Evolutionary conservation across 2,888 invertebrate genomes (phyloP).

Genomic region (Agrochola litura): DNA sequence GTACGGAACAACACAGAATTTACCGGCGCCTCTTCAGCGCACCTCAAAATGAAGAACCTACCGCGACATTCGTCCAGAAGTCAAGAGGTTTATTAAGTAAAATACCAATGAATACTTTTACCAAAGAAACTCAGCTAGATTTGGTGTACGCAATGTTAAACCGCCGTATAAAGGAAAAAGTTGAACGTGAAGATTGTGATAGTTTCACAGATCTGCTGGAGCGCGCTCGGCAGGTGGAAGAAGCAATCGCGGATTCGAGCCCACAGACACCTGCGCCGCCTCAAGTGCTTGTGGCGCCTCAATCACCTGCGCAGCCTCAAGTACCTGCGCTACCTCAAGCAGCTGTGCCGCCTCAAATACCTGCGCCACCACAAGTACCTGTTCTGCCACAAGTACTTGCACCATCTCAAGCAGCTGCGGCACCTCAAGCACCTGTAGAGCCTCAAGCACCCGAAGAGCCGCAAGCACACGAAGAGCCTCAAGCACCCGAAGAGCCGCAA

Average conservation of each 20-base stretch:
- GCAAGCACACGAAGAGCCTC: not conserved
- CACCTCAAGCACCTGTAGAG: no score
- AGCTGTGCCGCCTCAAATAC: not conserved
- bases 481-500: not conserved
- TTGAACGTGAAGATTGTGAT: slow-evolving; percentile 28
- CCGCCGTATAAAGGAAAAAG: slow-evolving; percentile 19
- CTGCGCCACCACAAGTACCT: not conserved
- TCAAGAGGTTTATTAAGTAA: slow-evolving; percentile 6
- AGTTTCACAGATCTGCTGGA: slow-evolving; percentile 13
- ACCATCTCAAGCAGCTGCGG: no score
- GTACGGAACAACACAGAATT: slow-evolving; percentile 11
- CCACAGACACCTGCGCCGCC: not conserved
- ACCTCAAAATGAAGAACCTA: slow-evolving; percentile 19
- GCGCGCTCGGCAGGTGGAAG: slow-evolving; percentile 17
- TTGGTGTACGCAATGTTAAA: slow-evolving; percentile 26
- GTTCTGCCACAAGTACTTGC: not conserved
- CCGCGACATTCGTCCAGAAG: slow-evolving; percentile 13
- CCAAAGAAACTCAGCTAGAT: slow-evolving; percentile 38
- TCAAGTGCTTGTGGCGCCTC: not conserved
- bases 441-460: no score
- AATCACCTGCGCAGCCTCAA: not conserved
- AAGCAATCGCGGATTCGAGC: not conserved
- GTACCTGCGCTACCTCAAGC: not conserved
- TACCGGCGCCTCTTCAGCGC: slow-evolving; percentile 15
- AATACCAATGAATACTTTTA: slow-evolving; percentile 29